Conservation (phyloP, 2,113 vertebrate species). For the Cichladusa arquata region DNA sequence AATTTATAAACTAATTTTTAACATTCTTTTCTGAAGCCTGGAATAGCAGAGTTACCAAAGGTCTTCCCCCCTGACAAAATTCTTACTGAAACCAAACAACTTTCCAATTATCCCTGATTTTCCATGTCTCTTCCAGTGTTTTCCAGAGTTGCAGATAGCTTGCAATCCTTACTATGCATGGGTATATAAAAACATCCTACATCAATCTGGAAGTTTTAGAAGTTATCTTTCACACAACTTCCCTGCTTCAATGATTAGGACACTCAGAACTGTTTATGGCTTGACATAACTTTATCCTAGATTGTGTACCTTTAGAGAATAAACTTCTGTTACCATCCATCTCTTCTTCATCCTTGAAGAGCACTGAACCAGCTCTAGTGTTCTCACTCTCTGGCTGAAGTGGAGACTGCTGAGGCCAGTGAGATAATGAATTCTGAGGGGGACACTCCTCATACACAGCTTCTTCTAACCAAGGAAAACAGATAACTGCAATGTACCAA, state of each 20-base stretch:
- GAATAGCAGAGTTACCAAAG: not conserved
- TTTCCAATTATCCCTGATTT: not conserved
- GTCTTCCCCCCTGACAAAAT: not conserved
- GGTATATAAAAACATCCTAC: not conserved
- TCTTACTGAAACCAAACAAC: not conserved
- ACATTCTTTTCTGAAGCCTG: not conserved
- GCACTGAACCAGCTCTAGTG: not conserved
- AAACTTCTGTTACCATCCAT: not conserved
- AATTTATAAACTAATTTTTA: not conserved
- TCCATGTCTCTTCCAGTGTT: not conserved
- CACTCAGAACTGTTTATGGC: not conserved
- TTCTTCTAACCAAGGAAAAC: slow-evolving; percentile 89
- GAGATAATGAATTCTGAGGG: not conserved
- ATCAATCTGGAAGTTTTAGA: not conserved
- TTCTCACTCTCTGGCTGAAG: not conserved
- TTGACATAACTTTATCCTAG: not conserved
- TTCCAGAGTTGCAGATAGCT: not conserved
- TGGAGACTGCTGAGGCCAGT: not conserved
- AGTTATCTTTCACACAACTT: not conserved
- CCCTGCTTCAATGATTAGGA: not conserved
- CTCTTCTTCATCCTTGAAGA: slow-evolving; percentile 13
- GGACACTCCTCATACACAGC: slow-evolving; percentile 71
- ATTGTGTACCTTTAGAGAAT: slow-evolving; percentile 2
- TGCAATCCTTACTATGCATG: not conserved
- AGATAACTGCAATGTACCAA: slow-evolving; percentile 96